Base-by-base conservation (phyloP, 2,888 invertebrate species). In the Amblyteles armatorius region DNA sequence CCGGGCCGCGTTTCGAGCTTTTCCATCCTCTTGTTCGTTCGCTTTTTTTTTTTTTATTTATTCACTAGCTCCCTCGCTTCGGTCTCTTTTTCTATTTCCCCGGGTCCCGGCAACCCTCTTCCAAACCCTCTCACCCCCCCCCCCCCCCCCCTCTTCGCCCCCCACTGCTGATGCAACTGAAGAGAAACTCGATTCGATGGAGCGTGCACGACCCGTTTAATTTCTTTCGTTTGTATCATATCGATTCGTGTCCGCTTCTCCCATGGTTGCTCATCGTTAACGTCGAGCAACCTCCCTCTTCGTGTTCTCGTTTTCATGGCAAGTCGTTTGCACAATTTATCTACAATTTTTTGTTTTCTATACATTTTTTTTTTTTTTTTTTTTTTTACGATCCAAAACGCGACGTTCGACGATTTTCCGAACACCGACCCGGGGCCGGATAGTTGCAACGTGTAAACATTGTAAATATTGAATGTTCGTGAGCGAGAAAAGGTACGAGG, bases 141-240 rank as follows among this genome's bases (percentile, higher is more conserved):
- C 67, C 22, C 22, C 22, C 22, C 29, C 55, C 7, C 13, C 29
- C 29, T 22, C 5, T 33, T 33, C 33, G 5, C 9, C 36, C 36
- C 36, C 9, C 1, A 36, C 36, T 36, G 36, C 36, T 36, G 52
- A n/a, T 74, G 60, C 67, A 65, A 83, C 72, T 13, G 69, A 48
- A 36, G 48, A 67, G 76, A 76, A 85, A 72, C 60, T 72, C 68
- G 67, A 80, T 79, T 77, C 79, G 65, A 76, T 80, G 79, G 77
- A 86, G 81, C 82, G 67, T 80, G 80, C 81, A 83, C 83, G 83
- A 82, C 80, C 73, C 84, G 84, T 87, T 84, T 84, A 84, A 87
- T 84, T 87, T 87, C 82, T 85, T 81, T 80, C 79, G 78, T 79
- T 84, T 82, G 79, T 84, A 82, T 71, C 73, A 79, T 84, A 86